phyloP scores from a whole-genome alignment of 2,888 invertebrate genomes.

The Drosophila merina region DNA sequence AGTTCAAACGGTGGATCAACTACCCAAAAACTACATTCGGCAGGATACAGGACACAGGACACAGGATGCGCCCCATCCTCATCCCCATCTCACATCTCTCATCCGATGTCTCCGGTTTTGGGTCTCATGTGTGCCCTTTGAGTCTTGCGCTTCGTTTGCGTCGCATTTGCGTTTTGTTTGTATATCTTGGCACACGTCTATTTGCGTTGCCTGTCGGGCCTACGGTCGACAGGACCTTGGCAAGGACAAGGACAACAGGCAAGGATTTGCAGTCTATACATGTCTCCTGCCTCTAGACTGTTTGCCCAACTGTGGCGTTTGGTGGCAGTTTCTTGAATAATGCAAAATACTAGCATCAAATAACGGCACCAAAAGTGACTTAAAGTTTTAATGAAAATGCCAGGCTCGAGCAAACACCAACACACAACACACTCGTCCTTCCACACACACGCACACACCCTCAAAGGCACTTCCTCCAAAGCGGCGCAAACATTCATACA shows the following conservation, averaged over 20 bases:
- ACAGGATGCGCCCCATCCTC: constrained; percentile 1
- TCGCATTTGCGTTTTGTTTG: constrained; percentile 35
- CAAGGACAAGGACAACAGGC: constrained; percentile 32
- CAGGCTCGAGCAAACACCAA: constrained; percentile 33
- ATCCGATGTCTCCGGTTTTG: constrained; percentile 25
- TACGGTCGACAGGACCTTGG: constrained; percentile 10
- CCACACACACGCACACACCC: background rate
- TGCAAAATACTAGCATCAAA: constrained; percentile 68
- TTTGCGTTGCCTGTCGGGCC: constrained; percentile 56
- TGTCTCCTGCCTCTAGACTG: constrained; percentile 11
- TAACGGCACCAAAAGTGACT: constrained; percentile 70
- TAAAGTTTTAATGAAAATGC: constrained; percentile 76
- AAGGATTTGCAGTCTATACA: constrained; percentile 37
- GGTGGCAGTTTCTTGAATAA: constrained; percentile 66
- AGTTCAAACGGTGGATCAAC: constrained; percentile 54
- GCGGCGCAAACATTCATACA: constrained; percentile 46
- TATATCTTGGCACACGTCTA: constrained; percentile 51
- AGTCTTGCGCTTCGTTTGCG: constrained; percentile 33
- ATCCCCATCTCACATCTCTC: constrained; percentile 3
- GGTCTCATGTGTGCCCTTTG: constrained; percentile 40
- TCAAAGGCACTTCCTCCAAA: constrained; percentile 16
- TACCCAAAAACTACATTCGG: constrained; percentile 18
- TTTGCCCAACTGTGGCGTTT: constrained; percentile 52
- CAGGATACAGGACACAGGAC: constrained; percentile 7
- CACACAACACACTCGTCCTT: background rate